Evolutionary conservation across 2,888 invertebrate genomes (phyloP).

Genomic region (Acrobasis repandana): DNA sequence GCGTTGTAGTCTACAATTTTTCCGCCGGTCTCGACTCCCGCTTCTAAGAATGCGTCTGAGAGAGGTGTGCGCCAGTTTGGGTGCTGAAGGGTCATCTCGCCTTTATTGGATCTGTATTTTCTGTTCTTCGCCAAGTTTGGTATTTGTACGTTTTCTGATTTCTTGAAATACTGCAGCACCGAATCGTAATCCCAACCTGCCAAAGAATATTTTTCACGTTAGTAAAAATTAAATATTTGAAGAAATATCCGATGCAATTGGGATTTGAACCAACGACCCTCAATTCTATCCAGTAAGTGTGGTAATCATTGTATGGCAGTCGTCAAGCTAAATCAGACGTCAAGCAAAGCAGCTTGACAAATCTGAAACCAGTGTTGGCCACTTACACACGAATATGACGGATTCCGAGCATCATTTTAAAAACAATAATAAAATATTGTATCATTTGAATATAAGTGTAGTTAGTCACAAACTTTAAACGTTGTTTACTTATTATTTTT

Average conservation of each 20-base stretch:
- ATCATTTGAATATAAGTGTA: too few species aligned
- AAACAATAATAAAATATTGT: too few species aligned
- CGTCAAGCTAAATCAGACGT: too few species aligned
- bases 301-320: too few species aligned
- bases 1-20: slow-evolving; percentile 85
- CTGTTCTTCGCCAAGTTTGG: slow-evolving; percentile 69
- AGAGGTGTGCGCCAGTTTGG: slow-evolving; percentile 82
- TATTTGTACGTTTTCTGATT: slow-evolving; percentile 84
- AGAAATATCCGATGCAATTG: neutral
- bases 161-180: slow-evolving; percentile 86
- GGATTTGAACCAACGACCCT: neutral
- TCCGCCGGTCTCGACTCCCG: slow-evolving; percentile 85
- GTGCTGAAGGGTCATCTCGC: slow-evolving; percentile 84
- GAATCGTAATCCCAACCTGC: slow-evolving; percentile 87
- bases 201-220: slow-evolving; percentile 24
- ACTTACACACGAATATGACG: too few species aligned
- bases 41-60: slow-evolving; percentile 83
- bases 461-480: too few species aligned
- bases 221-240: neutral
- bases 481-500: too few species aligned
- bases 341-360: too few species aligned
- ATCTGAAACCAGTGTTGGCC: too few species aligned
- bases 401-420: too few species aligned
- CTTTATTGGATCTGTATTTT: slow-evolving; percentile 82
- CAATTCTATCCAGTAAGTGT: neutral